Percentiles rank a stretch among this genome's conserved stretches.
Evolutionary conservation across 2,888 invertebrate genomes (phyloP).

Genomic region (Amorpha juglandis): DNA sequence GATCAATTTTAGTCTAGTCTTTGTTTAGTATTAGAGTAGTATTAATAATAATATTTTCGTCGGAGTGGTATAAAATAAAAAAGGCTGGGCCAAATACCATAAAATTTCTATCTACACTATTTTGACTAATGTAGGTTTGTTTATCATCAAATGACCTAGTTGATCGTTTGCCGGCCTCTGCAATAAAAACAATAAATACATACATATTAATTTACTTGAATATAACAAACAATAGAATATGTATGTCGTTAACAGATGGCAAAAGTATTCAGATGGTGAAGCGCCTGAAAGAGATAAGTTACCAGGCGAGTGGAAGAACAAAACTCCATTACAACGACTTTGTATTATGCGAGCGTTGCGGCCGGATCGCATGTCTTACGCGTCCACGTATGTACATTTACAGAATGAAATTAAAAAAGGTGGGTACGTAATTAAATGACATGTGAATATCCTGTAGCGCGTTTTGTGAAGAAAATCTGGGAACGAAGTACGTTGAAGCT

Average conservation of each 20-base stretch:
- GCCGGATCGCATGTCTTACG: slow-evolving; percentile 97
- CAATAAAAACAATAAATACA: too few species aligned
- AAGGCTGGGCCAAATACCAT: too few species aligned
- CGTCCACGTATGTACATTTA: slow-evolving; percentile 84
- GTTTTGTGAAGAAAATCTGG: slow-evolving; percentile 95
- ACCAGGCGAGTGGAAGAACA: slow-evolving; percentile 98
- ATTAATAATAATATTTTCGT: too few species aligned
- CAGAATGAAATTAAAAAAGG: background rate
- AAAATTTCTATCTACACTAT: too few species aligned
- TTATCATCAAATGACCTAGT: too few species aligned
- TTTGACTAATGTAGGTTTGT: too few species aligned
- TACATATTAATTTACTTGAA: background rate
- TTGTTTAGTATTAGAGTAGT: too few species aligned
- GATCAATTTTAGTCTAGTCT: too few species aligned
- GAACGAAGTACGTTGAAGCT: slow-evolving; percentile 91
- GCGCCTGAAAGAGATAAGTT: slow-evolving; percentile 96
- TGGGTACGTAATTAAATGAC: background rate
- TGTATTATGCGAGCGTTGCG: slow-evolving; percentile 96
- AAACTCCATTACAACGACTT: slow-evolving; percentile 91
- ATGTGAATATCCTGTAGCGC: slow-evolving; percentile 71
- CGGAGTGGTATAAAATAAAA: too few species aligned
- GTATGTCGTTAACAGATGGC: slow-evolving; percentile 87
- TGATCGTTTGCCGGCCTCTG: too few species aligned
- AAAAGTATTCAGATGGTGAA: slow-evolving; percentile 95
- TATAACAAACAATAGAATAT: background rate